A percentile compares a stretch with the other conserved stretches of the same genome.
Conservation (phyloP, 2,797 vertebrate genomes). For the Siniperca undulata region DNA sequence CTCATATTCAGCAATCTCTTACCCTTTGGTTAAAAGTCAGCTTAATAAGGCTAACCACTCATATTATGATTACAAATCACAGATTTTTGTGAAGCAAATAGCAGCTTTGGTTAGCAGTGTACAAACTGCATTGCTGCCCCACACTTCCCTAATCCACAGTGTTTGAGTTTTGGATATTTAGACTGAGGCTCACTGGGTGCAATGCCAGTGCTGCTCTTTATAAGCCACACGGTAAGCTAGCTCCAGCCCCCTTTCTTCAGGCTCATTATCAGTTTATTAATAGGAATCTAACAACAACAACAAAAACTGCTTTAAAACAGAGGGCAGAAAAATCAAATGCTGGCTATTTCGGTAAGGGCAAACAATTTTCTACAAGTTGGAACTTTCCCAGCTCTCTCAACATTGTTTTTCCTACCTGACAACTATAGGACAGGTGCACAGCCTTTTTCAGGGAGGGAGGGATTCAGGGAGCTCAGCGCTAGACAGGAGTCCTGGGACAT, state of each 20-base stretch:
- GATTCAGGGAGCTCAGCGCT: conserved; percentile 1
- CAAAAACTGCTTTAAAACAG: background rate
- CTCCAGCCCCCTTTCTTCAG: background rate
- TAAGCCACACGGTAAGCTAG: too few species aligned
- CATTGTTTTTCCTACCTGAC: conserved; percentile 4
- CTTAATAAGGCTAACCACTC: conserved; percentile 20
- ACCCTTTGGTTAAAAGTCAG: conserved; percentile 7
- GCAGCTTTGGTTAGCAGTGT: background rate
- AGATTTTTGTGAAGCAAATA: background rate
- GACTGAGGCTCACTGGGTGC: background rate
- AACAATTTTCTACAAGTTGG: background rate
- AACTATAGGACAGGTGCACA: conserved; percentile 1
- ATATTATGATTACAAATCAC: conserved; percentile 7
- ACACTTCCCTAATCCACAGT: background rate
- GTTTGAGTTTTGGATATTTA: conserved; percentile 4
- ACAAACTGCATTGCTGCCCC: background rate
- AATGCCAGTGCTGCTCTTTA: background rate
- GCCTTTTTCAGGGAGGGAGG: too few species aligned
- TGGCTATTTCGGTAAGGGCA: background rate
- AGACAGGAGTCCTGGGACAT: conserved; percentile 16
- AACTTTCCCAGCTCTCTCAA: background rate
- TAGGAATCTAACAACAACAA: background rate
- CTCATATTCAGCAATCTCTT: conserved; percentile 12
- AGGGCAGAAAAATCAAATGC: background rate
- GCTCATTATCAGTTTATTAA: background rate